Conservation (phyloP, 2,888 invertebrate genomes). For the Thalpophila matura region DNA sequence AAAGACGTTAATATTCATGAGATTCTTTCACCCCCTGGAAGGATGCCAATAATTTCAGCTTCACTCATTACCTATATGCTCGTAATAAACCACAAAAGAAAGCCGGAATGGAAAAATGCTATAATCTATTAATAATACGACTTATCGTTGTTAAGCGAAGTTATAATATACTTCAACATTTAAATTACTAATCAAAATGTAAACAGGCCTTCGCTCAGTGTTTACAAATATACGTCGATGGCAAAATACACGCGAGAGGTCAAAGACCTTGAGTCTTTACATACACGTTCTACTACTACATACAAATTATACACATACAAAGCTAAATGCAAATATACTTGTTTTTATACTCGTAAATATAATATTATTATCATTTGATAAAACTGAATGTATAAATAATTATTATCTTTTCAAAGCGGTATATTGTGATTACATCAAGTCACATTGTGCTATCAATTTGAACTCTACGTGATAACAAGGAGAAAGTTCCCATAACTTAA, state of each 20-base stretch:
- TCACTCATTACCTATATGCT: too few species aligned
- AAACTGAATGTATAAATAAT: slow-evolving; percentile 44
- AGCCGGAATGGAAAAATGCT: neutral
- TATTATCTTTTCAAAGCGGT: slow-evolving; percentile 20
- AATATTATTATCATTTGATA: slow-evolving; percentile 52
- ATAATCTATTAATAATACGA: slow-evolving; percentile 1
- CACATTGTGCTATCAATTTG: slow-evolving; percentile 46
- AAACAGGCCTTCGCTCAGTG: slow-evolving; percentile 57
- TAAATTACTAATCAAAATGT: slow-evolving; percentile 44
- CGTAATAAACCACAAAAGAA: too few species aligned
- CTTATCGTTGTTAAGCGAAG: slow-evolving; percentile 6
- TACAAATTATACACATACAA: slow-evolving; percentile 42
- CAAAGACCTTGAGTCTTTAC: slow-evolving; percentile 69
- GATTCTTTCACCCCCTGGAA: too few species aligned
- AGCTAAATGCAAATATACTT: slow-evolving; percentile 53
- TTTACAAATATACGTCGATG: slow-evolving; percentile 75
- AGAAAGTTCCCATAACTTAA: slow-evolving; percentile 31
- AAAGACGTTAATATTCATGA: too few species aligned
- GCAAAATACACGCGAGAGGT: slow-evolving; percentile 69
- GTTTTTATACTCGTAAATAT: slow-evolving; percentile 50
- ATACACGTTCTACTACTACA: slow-evolving; percentile 50
- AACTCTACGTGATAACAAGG: slow-evolving; percentile 42
- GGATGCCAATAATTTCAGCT: too few species aligned
- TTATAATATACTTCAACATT: slow-evolving; percentile 15
- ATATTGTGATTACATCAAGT: slow-evolving; percentile 43